phyloP scores from a whole-genome alignment of 1,140 invertebrate species.

The Whitmania pigra region DNA sequence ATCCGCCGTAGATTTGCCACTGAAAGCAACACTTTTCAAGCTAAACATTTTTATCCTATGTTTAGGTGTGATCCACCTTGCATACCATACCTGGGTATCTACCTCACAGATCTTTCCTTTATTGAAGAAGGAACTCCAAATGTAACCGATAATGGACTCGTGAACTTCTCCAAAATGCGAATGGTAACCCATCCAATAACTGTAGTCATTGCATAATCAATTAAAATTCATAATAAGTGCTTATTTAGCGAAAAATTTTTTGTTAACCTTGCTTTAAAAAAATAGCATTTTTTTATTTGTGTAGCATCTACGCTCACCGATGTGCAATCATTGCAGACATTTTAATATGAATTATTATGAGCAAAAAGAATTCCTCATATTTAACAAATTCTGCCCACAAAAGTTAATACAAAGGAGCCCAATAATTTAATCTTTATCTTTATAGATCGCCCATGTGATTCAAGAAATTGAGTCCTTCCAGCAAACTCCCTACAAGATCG shows the following conservation, averaged over 20 bases:
- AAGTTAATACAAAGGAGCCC: too few relatives aligned
- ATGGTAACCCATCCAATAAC: slow-evolving; percentile 54
- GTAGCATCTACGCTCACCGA: too few relatives aligned
- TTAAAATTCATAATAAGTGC: too few relatives aligned
- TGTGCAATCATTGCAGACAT: too few relatives aligned
- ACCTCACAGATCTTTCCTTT: slow-evolving; percentile 82
- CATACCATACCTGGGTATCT: slow-evolving; percentile 82
- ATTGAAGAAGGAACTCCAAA: slow-evolving; percentile 88
- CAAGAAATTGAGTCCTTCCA: slow-evolving; percentile 81
- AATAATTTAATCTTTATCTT: too few relatives aligned
- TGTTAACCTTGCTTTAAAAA: too few relatives aligned
- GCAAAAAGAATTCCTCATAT: too few relatives aligned
- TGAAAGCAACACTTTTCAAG: not conserved
- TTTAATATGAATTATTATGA: too few relatives aligned
- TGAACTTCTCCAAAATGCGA: slow-evolving; percentile 91
- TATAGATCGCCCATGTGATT: slow-evolving; percentile 79
- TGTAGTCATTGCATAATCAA: slow-evolving; percentile 17
- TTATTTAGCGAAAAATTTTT: too few relatives aligned
- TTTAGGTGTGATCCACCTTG: slow-evolving; percentile 75
- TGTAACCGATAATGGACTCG: slow-evolving; percentile 71
- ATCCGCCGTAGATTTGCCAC: too few relatives aligned
- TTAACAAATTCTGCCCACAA: too few relatives aligned
- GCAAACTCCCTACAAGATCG: slow-evolving; percentile 81
- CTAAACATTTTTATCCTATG: not conserved
- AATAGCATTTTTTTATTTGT: too few relatives aligned